phyloP scores from a whole-genome alignment of 2,797 vertebrate species.

The Spondyliosoma cantharus region DNA sequence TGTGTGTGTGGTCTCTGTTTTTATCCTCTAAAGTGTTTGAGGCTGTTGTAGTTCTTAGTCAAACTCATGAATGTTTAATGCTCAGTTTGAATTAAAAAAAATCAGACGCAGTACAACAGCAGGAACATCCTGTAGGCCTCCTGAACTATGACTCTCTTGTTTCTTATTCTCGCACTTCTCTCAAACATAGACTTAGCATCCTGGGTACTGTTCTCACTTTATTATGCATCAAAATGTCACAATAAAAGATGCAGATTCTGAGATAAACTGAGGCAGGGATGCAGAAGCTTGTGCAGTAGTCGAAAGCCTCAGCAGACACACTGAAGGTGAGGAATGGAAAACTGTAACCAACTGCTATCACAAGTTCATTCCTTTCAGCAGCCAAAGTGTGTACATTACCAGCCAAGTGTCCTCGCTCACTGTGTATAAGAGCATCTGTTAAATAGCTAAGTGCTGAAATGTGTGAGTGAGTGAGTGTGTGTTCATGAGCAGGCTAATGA shows the following conservation, averaged over 20 bases:
- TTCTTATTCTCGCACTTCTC: background rate
- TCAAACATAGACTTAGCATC: background rate
- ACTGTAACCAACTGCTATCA: background rate
- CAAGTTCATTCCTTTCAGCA: background rate
- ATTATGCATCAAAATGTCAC: background rate
- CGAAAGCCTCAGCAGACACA: background rate
- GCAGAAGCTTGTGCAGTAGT: background rate
- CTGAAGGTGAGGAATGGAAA: background rate
- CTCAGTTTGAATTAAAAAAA: conserved; percentile 3
- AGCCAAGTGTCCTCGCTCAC: background rate
- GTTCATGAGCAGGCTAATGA: conserved; percentile 34
- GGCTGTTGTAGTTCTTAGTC: conserved; percentile 5
- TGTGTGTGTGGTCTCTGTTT: background rate
- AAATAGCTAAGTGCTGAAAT: conserved; percentile 8
- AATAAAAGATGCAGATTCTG: background rate
- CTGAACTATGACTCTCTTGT: background rate
- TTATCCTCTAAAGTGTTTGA: background rate
- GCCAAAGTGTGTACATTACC: background rate
- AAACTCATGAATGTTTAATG: conserved; percentile 28
- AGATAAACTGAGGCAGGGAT: background rate
- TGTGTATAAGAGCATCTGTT: background rate
- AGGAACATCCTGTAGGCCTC: background rate
- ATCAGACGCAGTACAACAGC: background rate
- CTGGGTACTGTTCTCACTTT: no score
- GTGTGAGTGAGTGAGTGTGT: conserved; percentile 2